Base-by-base conservation (phyloP, 2,888 invertebrate genomes). In the Hyles lineata region DNA sequence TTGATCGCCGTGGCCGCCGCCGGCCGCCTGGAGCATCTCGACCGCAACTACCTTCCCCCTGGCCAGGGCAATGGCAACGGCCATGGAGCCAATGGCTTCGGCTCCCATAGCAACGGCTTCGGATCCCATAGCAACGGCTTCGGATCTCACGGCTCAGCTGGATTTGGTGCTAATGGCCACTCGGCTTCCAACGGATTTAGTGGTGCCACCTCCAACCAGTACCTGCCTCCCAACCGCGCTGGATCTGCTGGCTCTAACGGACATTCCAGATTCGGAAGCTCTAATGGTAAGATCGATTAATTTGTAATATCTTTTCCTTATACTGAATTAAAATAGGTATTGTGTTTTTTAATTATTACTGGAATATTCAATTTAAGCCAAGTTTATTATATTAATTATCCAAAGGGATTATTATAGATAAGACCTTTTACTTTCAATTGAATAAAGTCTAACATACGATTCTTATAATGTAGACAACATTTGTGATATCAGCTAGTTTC, bases 11-110 rank as follows among this genome's bases (percentile, higher is more conserved):
- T 90, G 63, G 85, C 88, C 78, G 80, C 90, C 0, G 92, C 92
- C 55, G 93, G 84, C 52, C 93, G 94, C 19, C 78, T 94, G 69
- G 94, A 94, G 75, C 90, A 92, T 50, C 85, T 94, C 3, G 92
- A 94, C 78, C 89, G 92, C 61, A 82, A 87, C 32, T 93, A 94
- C 85, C 90, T 94, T 2, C 94, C 94, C 7, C 94, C 94, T 9
- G 82, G 19, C 21, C 35, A 32, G 77, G 76, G 17, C 78, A 75
- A 60, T 52, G 73, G 72, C 50, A 74, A 74, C 62, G 75, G 69
- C 25, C 74, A 70, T 35, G 73, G 73, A n/a, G 73, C 75, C 50
- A 74, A 73, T 71, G 76, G 77, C 19, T 76, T 77, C 32, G 79
- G 79, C 15, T 43, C 70, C 7, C 72, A 78, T 17, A 72, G 63